Percentiles rank a stretch among this genome's conserved stretches.
These are phyloP conservation scores for Rhinophrynus dorsalis DNA, from an alignment of 2,797 vertebrate species.

Conservation along the genomic window DNA sequence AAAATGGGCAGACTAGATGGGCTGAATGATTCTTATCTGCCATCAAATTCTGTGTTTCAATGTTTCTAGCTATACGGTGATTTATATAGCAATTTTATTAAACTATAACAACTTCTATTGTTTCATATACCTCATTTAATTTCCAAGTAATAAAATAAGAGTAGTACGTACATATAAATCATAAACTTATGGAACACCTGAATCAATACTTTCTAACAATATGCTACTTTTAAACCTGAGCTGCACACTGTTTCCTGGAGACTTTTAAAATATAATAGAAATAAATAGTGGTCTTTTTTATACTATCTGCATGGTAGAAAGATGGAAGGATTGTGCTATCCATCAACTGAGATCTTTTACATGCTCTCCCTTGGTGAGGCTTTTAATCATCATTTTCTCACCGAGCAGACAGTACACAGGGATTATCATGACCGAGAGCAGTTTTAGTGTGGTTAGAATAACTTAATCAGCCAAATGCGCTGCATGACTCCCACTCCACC, in stretches of 20 bases:
- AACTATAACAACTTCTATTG: neutral
- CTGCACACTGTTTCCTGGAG: neutral
- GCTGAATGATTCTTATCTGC: too few species aligned
- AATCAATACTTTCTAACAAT: neutral
- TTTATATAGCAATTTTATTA: neutral
- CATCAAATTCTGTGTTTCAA: too few species aligned
- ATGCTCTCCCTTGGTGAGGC: conserved; percentile 37
- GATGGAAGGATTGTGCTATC: neutral
- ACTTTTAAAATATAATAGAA: conserved; percentile 2
- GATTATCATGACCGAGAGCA: conserved; percentile 47
- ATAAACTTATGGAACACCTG: neutral
- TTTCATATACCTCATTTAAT: too few species aligned
- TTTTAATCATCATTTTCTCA: conserved; percentile 48
- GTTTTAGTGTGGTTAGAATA: conserved; percentile 44
- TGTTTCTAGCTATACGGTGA: too few species aligned
- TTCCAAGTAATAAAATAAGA: neutral
- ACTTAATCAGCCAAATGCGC: conserved; percentile 48
- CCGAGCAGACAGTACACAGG: conserved; percentile 28
- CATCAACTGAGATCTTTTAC: conserved; percentile 21
- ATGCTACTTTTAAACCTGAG: neutral
- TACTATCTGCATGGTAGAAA: conserved; percentile 3
- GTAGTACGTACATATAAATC: neutral
- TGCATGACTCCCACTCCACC: conserved; percentile 28
- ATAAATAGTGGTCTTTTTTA: conserved; percentile 33
- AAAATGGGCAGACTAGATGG: too few species aligned